Base-by-base conservation (phyloP, 2,888 invertebrate species). In the Drosophila prostipennis region DNA sequence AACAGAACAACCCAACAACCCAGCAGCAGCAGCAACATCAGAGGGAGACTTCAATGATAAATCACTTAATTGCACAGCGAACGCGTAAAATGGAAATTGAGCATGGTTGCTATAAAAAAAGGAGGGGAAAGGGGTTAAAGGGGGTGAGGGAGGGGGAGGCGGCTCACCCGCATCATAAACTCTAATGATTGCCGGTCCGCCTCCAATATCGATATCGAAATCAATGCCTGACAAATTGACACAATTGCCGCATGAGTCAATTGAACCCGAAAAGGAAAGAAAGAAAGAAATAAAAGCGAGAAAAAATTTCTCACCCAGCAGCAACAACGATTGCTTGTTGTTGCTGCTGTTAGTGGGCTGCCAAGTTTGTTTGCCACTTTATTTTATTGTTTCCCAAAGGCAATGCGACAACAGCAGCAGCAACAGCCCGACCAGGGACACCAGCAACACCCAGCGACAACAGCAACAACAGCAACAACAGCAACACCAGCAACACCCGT, bases 141-240 rank as follows among this genome's bases (percentile, higher is more conserved):
- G n/a, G n/a, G n/a, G n/a, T n/a, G n/a, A n/a, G n/a, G n/a, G 29
- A 32, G 4, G 23, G 2, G 52, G 37, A 53, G 52, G 71, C 59
- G 60, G 57, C 59, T 67, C 61, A 74, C 89, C 89, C 82, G 79
- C 84, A 89, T 85, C 79, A 79, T 81, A 77, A 77, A 72, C 87
- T 67, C 78, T 57, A 78, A 72, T 75, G 78, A 83, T 71, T 72
- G 76, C 86, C 88, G 70, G 75, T 68, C 76, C 68, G 63, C 60
- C 61, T 75, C 74, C 85, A 73, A 71, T 69, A 79, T 61, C 68
- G 68, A 84, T 85, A 89, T 81, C 79, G 79, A 87, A 84, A 83
- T 86, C 87, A 87, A 89, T 89, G 86, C 84, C 82, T 82, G 89
- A 85, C 84, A 85, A 85, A 85, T 85, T 85, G 89, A 85, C 84